phyloP scores from a whole-genome alignment of 2,797 vertebrate species.

The Xenops minutus region DNA sequence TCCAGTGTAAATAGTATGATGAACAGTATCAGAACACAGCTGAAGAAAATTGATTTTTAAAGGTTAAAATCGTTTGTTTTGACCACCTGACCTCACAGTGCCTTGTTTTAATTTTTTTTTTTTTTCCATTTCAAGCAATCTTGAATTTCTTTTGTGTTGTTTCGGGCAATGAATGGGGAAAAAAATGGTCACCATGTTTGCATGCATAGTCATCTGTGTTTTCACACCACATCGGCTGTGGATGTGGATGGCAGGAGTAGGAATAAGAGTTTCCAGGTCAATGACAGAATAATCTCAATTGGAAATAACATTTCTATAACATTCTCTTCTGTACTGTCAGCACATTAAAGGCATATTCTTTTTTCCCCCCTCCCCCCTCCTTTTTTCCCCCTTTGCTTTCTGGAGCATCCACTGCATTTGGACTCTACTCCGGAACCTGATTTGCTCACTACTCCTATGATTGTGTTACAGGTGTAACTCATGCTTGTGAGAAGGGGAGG shows the following conservation, averaged over 20 bases:
- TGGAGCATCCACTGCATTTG: not conserved
- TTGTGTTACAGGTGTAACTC: not conserved
- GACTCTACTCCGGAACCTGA: not conserved
- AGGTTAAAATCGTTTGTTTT: not conserved
- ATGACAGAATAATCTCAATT: not conserved
- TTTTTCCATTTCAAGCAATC: not conserved
- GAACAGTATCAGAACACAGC: not conserved
- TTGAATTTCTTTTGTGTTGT: not conserved
- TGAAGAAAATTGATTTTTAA: not conserved
- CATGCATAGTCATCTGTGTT: not conserved
- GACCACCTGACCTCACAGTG: not conserved
- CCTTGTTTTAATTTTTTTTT: not conserved
- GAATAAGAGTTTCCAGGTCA: not conserved
- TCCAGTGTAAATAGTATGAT: not conserved
- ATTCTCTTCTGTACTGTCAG: not conserved
- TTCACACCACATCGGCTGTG: not conserved
- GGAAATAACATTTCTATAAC: not conserved
- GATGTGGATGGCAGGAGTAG: not conserved
- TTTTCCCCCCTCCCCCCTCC: too few relatives aligned
- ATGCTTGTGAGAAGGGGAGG: not conserved
- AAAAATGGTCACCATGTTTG: not conserved
- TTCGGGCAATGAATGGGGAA: accelerated
- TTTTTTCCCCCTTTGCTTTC: not conserved
- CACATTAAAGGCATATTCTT: not conserved
- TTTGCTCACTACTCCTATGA: not conserved